A percentile compares a stretch with the other conserved stretches of the same genome.
Evolutionary conservation across 2,888 invertebrate genomes (phyloP).

Genomic region (Rugalucina vietnamica): DNA sequence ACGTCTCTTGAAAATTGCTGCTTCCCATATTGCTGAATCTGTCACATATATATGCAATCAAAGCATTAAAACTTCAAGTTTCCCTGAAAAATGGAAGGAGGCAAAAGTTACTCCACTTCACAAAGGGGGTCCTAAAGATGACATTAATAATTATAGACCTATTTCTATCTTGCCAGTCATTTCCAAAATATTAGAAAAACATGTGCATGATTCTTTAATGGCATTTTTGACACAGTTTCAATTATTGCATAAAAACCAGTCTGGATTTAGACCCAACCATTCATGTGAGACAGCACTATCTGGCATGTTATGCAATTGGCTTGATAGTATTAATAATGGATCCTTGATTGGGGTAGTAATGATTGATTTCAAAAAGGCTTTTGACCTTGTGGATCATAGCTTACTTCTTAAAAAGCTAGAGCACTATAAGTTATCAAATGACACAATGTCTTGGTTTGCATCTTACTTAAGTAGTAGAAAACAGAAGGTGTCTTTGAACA

Average conservation of each 20-base stretch:
- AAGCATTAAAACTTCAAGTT: not conserved
- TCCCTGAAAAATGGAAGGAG: not conserved
- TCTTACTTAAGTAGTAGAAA: no score
- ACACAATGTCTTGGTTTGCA: no score
- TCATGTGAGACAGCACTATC: no score
- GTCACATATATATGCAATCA: not conserved
- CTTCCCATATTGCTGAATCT: not conserved
- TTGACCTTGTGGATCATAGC: no score
- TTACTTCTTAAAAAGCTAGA: no score
- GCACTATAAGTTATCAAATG: no score
- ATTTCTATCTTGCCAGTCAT: not conserved
- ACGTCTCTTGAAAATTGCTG: not conserved
- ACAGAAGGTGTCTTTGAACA: no score
- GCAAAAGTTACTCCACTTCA: not conserved
- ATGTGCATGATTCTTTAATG: not conserved
- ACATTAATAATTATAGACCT: not conserved
- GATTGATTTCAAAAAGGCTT: no score
- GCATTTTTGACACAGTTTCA: not conserved
- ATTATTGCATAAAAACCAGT: not conserved
- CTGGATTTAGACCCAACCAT: not conserved
- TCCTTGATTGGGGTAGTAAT: no score
- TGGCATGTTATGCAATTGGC: no score
- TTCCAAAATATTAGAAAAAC: not conserved
- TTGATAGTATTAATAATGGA: no score
- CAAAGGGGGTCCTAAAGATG: not conserved